These are phyloP conservation scores for Petaurus breviceps DNA, from an alignment of 2,113 vertebrate species.

Conservation along the genomic window DNA sequence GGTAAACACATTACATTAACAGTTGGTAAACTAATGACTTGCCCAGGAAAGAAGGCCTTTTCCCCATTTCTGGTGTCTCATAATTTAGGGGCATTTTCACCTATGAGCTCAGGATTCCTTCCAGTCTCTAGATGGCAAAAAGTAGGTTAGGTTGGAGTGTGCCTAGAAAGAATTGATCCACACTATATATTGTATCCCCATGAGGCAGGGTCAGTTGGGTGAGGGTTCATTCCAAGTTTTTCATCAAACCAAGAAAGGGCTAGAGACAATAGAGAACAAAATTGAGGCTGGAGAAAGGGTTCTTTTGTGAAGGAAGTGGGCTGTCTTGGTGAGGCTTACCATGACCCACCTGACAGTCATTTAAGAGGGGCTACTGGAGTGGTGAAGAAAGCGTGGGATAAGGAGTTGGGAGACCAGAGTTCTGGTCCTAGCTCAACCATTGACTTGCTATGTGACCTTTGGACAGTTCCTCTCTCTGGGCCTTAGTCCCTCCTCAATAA, in stretches of 20 bases:
- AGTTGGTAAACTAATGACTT: not conserved
- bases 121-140: not conserved
- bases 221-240: not conserved
- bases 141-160: not conserved
- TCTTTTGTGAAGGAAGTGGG: not conserved
- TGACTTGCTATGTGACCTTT: constrained; percentile 12
- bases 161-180: not conserved
- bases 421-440: constrained; percentile 12
- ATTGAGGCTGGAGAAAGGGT: not conserved
- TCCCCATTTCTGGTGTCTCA: not conserved
- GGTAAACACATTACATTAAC: not conserved
- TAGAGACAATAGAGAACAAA: not conserved
- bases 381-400: not conserved
- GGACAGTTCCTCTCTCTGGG: not conserved
- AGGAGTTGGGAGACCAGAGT: not conserved
- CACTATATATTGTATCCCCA: not conserved
- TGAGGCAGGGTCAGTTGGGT: not conserved
- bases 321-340: not conserved
- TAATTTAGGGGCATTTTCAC: not conserved
- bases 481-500: constrained; percentile 43
- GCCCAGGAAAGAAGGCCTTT: not conserved
- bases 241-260: not conserved
- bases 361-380: not conserved
- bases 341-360: not conserved
- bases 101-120: not conserved